Evolutionary conservation across 2,797 vertebrate species (phyloP).

Genomic region (Phylloscopus collybita): DNA sequence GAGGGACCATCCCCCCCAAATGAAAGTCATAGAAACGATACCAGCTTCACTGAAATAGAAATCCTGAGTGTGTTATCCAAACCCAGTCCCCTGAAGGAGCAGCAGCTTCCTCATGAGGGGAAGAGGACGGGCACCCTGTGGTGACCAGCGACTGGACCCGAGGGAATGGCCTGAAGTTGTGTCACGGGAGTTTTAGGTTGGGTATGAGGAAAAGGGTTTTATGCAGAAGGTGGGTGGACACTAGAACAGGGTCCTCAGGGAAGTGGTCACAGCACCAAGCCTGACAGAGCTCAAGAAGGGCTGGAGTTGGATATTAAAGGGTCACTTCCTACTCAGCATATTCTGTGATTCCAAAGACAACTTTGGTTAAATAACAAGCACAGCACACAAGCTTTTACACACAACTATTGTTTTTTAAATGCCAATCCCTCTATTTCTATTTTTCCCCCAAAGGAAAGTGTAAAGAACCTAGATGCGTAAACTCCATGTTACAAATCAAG

Average conservation of each 20-base stretch:
- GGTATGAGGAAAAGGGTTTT: not conserved
- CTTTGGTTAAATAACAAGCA: not conserved
- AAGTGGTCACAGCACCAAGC: not conserved
- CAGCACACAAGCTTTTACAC: rapidly evolving
- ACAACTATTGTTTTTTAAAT: not conserved
- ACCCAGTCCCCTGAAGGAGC: not conserved
- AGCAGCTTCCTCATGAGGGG: not conserved
- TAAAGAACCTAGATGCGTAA: not conserved
- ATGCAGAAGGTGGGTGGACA: no score
- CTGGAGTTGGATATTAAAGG: not conserved
- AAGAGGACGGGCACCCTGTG: not conserved
- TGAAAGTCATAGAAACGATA: rapidly evolving
- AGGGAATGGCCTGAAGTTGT: not conserved
- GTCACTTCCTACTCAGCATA: not conserved
- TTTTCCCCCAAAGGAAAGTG: not conserved
- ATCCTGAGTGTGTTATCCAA: no score
- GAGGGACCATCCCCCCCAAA: not conserved
- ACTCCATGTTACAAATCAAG: not conserved
- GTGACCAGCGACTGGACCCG: rapidly evolving
- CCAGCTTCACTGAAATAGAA: not conserved
- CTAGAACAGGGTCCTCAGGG: not conserved
- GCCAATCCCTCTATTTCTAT: rapidly evolving
- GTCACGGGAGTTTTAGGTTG: not conserved
- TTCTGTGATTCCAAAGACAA: not conserved
- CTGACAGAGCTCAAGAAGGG: not conserved